Conservation (phyloP, 2,797 vertebrate genomes). For the Nannoperca australis region DNA sequence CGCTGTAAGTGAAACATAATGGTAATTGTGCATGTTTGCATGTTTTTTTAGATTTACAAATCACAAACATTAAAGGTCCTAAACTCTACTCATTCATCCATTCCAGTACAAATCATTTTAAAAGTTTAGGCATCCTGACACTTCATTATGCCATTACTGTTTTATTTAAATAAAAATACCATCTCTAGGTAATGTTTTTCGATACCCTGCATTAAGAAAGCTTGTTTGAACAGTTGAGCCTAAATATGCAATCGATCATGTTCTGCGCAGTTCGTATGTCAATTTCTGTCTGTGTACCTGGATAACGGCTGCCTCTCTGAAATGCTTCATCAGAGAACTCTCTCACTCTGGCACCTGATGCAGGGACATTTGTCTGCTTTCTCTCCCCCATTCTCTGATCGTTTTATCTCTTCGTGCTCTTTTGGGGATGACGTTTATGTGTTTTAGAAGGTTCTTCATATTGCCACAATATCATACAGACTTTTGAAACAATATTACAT, state of each 20-base stretch:
- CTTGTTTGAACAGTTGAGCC: neutral
- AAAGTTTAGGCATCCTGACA: neutral
- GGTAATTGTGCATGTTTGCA: neutral
- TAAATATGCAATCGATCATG: neutral
- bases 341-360: conserved; percentile 36
- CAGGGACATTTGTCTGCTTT: conserved; percentile 28
- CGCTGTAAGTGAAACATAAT: neutral
- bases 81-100: neutral
- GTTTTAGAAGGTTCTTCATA: conserved; percentile 27
- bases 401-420: conserved; percentile 17
- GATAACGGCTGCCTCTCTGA: conserved; percentile 31
- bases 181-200: neutral
- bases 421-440: conserved; percentile 23
- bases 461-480: conserved; percentile 17
- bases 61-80: neutral
- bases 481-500: conserved; percentile 20
- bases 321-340: conserved; percentile 29
- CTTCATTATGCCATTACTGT: neutral
- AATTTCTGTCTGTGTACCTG: conserved; percentile 13
- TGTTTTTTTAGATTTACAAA: neutral
- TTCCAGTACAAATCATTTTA: neutral
- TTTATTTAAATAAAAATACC: neutral
- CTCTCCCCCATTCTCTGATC: conserved; percentile 13
- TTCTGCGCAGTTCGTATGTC: conserved; percentile 7
- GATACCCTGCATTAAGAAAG: neutral